Evolutionary conservation across 37 sponge, comb jelly and placozoan species (phyloP).

Genomic region (Amphimedon queenslandica): DNA sequence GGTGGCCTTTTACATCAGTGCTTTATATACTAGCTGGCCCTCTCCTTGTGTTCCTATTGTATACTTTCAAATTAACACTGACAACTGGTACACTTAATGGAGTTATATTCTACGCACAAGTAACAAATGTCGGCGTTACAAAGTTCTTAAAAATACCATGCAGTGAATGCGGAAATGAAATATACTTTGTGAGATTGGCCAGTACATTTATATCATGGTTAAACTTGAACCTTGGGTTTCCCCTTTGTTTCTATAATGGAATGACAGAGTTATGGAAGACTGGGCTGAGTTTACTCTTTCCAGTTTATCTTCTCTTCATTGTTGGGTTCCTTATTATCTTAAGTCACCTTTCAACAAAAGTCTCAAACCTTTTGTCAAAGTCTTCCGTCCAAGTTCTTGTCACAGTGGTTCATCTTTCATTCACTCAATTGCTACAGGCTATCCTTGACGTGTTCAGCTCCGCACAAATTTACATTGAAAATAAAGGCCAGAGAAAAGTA

Average conservation of each 20-base stretch:
- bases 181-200: no score
- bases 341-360: neutral
- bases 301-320: neutral
- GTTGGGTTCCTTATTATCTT: neutral
- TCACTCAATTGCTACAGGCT: neutral
- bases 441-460: no score
- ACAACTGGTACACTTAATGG: constrained; percentile 38
- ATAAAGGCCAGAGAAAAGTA: no score
- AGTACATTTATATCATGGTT: no score
- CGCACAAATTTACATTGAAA: no score
- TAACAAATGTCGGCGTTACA: neutral
- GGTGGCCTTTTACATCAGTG: neutral
- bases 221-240: neutral
- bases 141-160: no score
- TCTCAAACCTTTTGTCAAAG: neutral
- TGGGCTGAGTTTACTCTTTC: neutral
- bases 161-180: no score
- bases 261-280: neutral
- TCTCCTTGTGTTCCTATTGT: constrained; percentile 31
- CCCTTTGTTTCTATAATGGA: neutral
- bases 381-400: neutral
- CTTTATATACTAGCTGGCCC: constrained; percentile 19
- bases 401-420: neutral
- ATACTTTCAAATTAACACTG: constrained; percentile 21
- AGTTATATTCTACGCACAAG: constrained; percentile 44